These are phyloP conservation scores for Chaetophractus vellerosus DNA, from an alignment of 2,797 vertebrate genomes.

Conservation along the genomic window DNA sequence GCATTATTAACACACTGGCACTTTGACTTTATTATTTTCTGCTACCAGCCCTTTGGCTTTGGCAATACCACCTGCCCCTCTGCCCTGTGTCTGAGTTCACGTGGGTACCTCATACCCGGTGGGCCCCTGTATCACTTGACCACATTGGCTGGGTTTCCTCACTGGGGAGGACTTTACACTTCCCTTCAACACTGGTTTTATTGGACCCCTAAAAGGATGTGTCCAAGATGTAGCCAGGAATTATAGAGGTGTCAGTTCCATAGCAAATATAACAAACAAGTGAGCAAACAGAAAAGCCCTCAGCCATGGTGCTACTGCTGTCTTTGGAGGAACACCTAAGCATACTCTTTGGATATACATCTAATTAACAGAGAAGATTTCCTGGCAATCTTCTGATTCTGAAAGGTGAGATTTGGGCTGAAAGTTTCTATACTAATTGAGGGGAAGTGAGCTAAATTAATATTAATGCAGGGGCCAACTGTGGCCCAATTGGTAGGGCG, in stretches of 20 bases:
- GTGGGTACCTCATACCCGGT: not conserved
- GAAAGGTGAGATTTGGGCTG: slow-evolving; percentile 32
- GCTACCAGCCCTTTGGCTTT: not conserved
- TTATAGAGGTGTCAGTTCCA: not conserved
- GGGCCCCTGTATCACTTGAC: not conserved
- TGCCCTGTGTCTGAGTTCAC: not conserved
- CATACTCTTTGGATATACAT: slow-evolving; percentile 11
- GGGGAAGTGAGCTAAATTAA: slow-evolving; percentile 61
- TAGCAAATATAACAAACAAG: not conserved
- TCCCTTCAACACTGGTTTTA: not conserved
- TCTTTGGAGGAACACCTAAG: slow-evolving; percentile 33
- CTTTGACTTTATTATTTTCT: not conserved
- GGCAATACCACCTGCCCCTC: not conserved
- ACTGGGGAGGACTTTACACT: not conserved
- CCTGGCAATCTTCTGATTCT: slow-evolving; percentile 45
- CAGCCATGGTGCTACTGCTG: not conserved
- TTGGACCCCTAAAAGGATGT: not conserved
- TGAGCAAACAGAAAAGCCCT: not conserved
- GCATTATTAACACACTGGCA: not conserved
- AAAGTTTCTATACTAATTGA: slow-evolving; percentile 55
- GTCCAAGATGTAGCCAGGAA: not conserved
- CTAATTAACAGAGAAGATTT: slow-evolving; percentile 65
- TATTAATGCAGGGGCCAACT: slow-evolving; percentile 61
- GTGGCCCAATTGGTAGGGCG: too few species aligned
- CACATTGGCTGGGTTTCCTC: not conserved